Conservation (phyloP, 2,888 invertebrate genomes). For the Gerris lacustris region DNA sequence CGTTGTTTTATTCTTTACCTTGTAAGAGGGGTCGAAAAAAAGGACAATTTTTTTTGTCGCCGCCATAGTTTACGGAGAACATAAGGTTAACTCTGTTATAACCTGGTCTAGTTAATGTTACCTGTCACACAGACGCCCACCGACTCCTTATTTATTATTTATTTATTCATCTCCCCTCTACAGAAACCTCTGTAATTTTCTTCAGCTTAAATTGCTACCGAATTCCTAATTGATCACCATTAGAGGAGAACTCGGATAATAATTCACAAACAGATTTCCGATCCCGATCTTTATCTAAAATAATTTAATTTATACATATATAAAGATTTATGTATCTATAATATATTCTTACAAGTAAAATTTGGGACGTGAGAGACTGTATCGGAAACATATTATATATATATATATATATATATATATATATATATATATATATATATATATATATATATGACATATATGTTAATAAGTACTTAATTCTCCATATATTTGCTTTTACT, state of each 20-base stretch:
- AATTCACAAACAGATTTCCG: background rate
- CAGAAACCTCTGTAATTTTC: background rate
- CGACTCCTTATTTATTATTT: background rate
- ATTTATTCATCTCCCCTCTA: background rate
- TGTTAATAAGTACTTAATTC: no score
- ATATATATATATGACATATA: background rate
- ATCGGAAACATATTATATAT: no score
- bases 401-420: background rate
- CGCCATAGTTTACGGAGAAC: no score
- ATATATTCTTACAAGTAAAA: no score
- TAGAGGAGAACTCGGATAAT: background rate
- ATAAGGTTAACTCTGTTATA: background rate
- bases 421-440: background rate
- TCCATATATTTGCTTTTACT: no score
- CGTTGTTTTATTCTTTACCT: constrained; percentile 1
- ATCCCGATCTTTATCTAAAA: background rate
- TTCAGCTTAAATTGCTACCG: background rate
- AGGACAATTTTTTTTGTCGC: background rate
- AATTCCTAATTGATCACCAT: background rate
- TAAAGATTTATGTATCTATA: background rate
- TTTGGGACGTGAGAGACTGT: no score
- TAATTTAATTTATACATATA: background rate
- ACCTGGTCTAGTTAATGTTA: background rate
- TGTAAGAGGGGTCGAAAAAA: background rate
- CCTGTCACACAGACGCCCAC: background rate